Conservation (phyloP, 2,888 invertebrate species). For the Cataglyphis rosenhaueri region DNA sequence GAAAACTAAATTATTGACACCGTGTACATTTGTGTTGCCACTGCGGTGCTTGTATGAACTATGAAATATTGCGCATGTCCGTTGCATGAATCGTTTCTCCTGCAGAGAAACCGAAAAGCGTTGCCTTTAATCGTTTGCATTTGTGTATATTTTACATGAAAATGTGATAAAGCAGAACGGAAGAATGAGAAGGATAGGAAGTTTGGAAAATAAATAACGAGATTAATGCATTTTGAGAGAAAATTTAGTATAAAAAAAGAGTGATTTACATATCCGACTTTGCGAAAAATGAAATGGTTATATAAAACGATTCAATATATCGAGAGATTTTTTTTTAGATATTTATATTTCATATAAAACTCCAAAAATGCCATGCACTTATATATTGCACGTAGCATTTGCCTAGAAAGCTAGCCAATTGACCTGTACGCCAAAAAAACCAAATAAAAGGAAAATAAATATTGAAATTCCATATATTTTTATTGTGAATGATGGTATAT, state of each 20-base stretch:
- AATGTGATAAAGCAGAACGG: neutral
- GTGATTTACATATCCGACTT: slow-evolving; percentile 36
- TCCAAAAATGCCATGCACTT: neutral
- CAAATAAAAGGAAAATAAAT: neutral
- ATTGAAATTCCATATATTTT: neutral
- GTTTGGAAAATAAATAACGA: slow-evolving; percentile 40
- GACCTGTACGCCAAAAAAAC: neutral
- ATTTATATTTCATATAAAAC: slow-evolving; percentile 40
- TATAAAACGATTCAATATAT: slow-evolving; percentile 28
- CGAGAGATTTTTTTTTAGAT: slow-evolving; percentile 31
- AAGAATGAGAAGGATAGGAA: neutral
- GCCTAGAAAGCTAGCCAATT: neutral
- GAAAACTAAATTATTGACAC: neutral
- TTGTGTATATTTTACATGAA: slow-evolving; percentile 2
- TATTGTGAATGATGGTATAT: neutral
- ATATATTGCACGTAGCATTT: neutral
- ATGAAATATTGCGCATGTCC: slow-evolving; percentile 20
- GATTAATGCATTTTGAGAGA: slow-evolving; percentile 26
- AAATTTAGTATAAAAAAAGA: slow-evolving; percentile 32
- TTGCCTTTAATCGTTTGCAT: slow-evolving; percentile 5
- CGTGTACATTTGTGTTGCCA: neutral
- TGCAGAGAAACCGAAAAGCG: neutral
- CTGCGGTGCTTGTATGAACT: slow-evolving; percentile 7
- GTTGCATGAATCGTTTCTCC: neutral
- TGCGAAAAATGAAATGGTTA: slow-evolving; percentile 13